Conservation (phyloP, 2,888 invertebrate species). For the Seladonia tumulorum region DNA sequence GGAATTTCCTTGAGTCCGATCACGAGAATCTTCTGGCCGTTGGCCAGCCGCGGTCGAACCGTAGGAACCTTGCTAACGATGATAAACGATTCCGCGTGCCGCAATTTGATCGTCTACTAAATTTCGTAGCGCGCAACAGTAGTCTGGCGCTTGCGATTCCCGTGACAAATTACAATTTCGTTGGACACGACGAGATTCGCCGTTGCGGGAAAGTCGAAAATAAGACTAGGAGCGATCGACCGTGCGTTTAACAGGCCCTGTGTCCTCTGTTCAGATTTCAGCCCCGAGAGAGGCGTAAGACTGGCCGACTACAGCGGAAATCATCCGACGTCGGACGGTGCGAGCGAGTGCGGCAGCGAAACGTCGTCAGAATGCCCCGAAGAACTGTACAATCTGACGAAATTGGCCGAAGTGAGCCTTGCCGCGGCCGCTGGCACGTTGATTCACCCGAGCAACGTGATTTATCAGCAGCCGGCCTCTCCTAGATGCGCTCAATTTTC, state of each 20-base stretch:
- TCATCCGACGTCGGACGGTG: slow-evolving; percentile 82
- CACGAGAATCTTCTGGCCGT: slow-evolving; percentile 49
- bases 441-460: slow-evolving; percentile 82
- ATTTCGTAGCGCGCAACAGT: slow-evolving; percentile 15
- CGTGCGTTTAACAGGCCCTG: not conserved
- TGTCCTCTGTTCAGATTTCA: slow-evolving; percentile 74
- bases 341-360: slow-evolving; percentile 83
- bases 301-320: slow-evolving; percentile 79
- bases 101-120: slow-evolving; percentile 27
- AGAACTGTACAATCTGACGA: slow-evolving; percentile 90
- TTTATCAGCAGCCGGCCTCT: slow-evolving; percentile 76
- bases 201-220: not conserved
- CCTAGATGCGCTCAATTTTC: slow-evolving; percentile 62
- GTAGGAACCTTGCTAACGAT: slow-evolving; percentile 47
- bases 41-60: slow-evolving; percentile 46
- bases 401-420: slow-evolving; percentile 90
- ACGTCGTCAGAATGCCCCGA: slow-evolving; percentile 85
- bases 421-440: slow-evolving; percentile 88
- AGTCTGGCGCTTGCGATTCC: not conserved
- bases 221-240: not conserved
- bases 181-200: not conserved
- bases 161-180: not conserved
- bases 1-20: slow-evolving; percentile 38
- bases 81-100: slow-evolving; percentile 44
- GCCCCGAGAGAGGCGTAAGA: slow-evolving; percentile 77